phyloP scores from a whole-genome alignment of 1,140 invertebrate genomes.

The Rhagoletis pomonella region DNA sequence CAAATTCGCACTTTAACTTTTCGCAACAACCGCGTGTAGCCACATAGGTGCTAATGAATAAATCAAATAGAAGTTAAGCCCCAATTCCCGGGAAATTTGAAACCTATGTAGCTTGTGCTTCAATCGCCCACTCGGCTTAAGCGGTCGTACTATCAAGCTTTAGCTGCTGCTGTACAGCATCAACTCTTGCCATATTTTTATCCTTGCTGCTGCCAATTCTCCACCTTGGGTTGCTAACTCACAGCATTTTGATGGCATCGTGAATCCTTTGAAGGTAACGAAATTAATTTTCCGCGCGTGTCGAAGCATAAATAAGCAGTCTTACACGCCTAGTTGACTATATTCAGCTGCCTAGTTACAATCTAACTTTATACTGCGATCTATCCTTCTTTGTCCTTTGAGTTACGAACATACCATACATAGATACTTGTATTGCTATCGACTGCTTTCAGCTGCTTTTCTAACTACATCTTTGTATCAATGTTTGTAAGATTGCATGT shows the following conservation, averaged over 20 bases:
- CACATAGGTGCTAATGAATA: not conserved
- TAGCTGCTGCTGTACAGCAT: not conserved
- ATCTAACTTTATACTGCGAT: not conserved
- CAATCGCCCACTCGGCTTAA: not conserved
- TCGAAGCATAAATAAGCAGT: slow-evolving; percentile 42
- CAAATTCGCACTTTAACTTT: not conserved
- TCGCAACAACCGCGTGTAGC: not conserved
- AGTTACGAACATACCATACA: not conserved
- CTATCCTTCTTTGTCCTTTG: not conserved
- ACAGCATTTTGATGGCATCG: not conserved
- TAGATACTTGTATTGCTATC: no score
- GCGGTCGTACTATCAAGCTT: not conserved
- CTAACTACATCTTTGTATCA: not conserved
- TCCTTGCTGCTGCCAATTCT: not conserved
- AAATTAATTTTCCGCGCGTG: slow-evolving; percentile 47
- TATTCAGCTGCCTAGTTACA: slow-evolving; percentile 13
- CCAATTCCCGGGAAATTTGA: not conserved
- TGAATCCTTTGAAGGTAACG: slow-evolving; percentile 1
- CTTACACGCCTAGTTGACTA: slow-evolving; percentile 42
- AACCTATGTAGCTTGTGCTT: not conserved
- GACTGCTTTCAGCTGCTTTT: not conserved
- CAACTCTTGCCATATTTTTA: not conserved
- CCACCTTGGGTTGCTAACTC: not conserved
- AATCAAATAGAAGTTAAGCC: slow-evolving; percentile 4
- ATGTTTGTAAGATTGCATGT: not conserved